Conservation (phyloP, 2,797 vertebrate genomes). For the Halcyon chelicuti region DNA sequence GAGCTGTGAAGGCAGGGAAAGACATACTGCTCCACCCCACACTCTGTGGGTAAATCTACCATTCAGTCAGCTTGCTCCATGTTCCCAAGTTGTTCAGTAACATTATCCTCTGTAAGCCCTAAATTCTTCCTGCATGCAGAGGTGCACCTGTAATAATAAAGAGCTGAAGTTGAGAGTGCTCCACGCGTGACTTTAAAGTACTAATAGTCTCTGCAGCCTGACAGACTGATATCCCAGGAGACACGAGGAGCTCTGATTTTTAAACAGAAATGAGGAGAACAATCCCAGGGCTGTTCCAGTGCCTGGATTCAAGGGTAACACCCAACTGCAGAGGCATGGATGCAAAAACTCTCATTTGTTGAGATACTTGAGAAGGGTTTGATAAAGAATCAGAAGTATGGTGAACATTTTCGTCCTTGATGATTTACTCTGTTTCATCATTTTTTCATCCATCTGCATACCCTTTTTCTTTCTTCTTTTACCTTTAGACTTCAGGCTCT, state of each 20-base stretch:
- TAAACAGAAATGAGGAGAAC: not conserved
- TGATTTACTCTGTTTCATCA: not conserved
- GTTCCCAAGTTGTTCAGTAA: not conserved
- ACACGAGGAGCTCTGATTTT: not conserved
- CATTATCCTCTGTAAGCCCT: not conserved
- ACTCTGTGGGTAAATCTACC: not conserved
- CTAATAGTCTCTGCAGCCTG: not conserved
- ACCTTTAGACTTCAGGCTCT: not conserved
- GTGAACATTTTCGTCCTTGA: not conserved
- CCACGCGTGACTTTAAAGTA: not conserved
- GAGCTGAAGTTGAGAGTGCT: not conserved
- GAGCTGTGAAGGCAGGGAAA: not conserved
- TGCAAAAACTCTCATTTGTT: not conserved
- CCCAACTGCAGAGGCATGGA: not conserved
- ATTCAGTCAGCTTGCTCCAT: not conserved
- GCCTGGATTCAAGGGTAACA: not conserved
- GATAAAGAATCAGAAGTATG: not conserved
- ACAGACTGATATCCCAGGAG: not conserved
- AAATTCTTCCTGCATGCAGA: not conserved
- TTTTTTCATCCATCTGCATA: not conserved
- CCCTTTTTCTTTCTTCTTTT: not conserved
- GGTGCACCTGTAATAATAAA: conserved; percentile 18
- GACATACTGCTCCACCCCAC: not conserved
- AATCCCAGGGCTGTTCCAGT: not conserved
- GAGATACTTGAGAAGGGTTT: not conserved